Evolutionary conservation across 2,797 vertebrate species (phyloP).

Genomic region (Apodemus agrarius): DNA sequence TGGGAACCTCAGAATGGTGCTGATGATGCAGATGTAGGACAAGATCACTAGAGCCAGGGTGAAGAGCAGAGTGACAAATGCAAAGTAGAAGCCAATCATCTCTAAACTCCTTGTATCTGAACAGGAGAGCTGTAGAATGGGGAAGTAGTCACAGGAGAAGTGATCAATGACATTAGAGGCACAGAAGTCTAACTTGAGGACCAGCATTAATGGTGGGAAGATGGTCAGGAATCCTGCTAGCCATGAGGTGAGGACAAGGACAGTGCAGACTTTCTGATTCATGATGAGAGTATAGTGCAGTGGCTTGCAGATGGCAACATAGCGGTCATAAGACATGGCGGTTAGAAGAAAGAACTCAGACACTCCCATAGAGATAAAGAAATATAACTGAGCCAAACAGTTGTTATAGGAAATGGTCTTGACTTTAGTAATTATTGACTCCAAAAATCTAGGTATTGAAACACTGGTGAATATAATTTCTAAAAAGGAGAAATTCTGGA

Average conservation of each 20-base stretch:
- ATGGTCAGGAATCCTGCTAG: neutral
- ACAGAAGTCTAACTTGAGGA: constrained; percentile 54
- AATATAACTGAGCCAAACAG: constrained; percentile 41
- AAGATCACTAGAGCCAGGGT: constrained; percentile 2
- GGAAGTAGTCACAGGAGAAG: constrained; percentile 66
- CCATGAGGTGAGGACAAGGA: neutral
- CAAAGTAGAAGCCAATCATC: neutral
- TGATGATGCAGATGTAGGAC: constrained; percentile 15
- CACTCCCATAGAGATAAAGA: constrained; percentile 32
- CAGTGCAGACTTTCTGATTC: neutral
- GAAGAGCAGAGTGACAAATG: neutral
- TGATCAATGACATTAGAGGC: constrained; percentile 51
- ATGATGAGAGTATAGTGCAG: constrained; percentile 52
- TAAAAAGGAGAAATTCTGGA: constrained; percentile 79
- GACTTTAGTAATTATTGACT: constrained; percentile 40
- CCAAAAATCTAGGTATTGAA: constrained; percentile 74
- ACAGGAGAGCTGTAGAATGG: constrained; percentile 43
- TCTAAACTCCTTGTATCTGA: neutral
- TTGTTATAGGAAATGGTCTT: constrained; percentile 7
- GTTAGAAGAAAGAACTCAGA: constrained; percentile 46
- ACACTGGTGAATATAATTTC: constrained; percentile 59
- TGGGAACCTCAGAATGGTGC: constrained; percentile 21
- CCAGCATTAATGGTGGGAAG: neutral
- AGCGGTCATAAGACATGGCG: constrained; percentile 28
- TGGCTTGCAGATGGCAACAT: constrained; percentile 34